Conservation (phyloP, 2,113 vertebrate species). For the Leptodactylus fuscus region DNA sequence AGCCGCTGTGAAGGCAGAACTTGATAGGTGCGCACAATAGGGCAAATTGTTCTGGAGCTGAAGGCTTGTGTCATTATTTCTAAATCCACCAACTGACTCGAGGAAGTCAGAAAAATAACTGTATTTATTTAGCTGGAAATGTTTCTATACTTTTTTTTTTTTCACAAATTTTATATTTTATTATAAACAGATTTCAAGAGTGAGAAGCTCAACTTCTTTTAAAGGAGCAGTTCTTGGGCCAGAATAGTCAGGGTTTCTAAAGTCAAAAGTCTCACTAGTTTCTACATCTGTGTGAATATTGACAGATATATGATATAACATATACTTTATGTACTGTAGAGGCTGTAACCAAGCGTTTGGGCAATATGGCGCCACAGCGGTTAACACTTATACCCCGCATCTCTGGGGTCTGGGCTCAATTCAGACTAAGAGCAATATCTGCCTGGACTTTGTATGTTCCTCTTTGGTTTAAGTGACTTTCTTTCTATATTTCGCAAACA, state of each 20-base stretch:
- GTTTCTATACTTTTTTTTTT: not conserved
- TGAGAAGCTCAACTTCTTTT: not conserved
- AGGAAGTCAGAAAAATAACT: not conserved
- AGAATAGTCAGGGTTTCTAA: no score
- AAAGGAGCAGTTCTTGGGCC: not conserved
- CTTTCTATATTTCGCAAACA: no score
- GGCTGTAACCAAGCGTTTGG: no score
- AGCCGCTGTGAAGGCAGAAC: conserved; percentile 41
- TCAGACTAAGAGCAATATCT: no score
- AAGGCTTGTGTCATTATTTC: conserved; percentile 43
- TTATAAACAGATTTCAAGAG: not conserved
- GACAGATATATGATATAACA: no score
- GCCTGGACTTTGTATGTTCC: no score
- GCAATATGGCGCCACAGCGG: no score
- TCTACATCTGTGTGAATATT: not conserved
- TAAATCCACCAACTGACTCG: conserved; percentile 5
- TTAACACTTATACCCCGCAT: no score
- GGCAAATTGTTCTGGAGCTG: conserved; percentile 48
- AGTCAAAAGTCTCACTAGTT: not conserved
- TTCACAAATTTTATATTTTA: conserved; percentile 15
- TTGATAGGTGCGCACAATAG: conserved; percentile 49
- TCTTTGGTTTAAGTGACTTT: no score
- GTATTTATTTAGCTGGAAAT: conserved; percentile 1
- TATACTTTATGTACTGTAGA: no score
- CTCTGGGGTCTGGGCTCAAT: no score